Percentiles rank a stretch among this genome's conserved stretches.
Conservation (phyloP, 2,113 vertebrate species). For the Sinocyclocheilus anshuiensis region DNA sequence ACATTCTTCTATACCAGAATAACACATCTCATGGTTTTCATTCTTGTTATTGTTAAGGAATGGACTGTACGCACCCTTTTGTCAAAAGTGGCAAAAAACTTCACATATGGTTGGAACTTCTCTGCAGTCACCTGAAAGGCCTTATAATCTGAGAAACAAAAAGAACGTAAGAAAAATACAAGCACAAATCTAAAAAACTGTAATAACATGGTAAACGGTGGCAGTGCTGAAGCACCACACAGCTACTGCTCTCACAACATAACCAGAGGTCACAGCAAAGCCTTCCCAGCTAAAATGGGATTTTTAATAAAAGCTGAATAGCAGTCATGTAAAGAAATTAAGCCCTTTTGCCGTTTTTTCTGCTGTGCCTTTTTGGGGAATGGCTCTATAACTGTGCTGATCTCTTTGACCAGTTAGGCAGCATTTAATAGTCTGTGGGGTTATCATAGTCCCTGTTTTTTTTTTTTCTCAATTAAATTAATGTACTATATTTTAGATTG, state of each 20-base stretch:
- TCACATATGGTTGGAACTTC: slow-evolving; percentile 94
- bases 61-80: slow-evolving; percentile 85
- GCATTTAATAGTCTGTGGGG: neutral
- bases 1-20: neutral
- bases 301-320: neutral
- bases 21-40: neutral
- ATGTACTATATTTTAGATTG: too few species aligned
- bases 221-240: neutral
- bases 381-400: neutral
- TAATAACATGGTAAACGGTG: neutral
- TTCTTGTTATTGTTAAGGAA: neutral
- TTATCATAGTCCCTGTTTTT: neutral
- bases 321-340: neutral
- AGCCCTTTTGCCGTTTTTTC: neutral
- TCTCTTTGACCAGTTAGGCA: neutral
- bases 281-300: slow-evolving; percentile 38
- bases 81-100: slow-evolving; percentile 96
- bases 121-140: slow-evolving; percentile 93
- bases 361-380: neutral
- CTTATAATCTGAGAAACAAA: slow-evolving; percentile 83
- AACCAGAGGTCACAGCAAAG: slow-evolving; percentile 62
- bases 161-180: slow-evolving; percentile 17
- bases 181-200: slow-evolving; percentile 15
- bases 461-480: too few species aligned
- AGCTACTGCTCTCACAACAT: slow-evolving; percentile 23